Conservation (phyloP, 1,140 invertebrate genomes). For the Brachionus calyciflorus region DNA sequence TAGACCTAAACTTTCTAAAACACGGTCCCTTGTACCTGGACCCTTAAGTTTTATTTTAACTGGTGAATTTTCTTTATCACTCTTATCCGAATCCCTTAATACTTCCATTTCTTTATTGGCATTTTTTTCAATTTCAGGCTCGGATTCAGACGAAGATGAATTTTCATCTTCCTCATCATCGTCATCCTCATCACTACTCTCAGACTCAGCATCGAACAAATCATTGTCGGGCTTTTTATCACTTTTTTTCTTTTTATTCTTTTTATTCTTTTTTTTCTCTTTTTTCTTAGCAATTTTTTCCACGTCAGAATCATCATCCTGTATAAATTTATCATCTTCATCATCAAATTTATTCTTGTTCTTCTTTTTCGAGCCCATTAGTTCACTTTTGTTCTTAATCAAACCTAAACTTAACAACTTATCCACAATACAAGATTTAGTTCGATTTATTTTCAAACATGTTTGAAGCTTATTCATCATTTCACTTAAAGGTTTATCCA, state of each 20-base stretch:
- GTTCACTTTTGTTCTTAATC: slow-evolving; percentile 16
- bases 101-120: background rate
- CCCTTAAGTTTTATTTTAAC: background rate
- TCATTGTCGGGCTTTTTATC: background rate
- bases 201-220: slow-evolving; percentile 30
- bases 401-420: slow-evolving; percentile 23
- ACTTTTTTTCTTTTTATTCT: slow-evolving; percentile 16
- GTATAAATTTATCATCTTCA: background rate
- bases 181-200: background rate
- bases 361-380: background rate
- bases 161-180: background rate
- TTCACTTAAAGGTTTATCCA: slow-evolving; percentile 21
- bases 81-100: background rate
- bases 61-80: background rate
- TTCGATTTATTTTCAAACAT: slow-evolving; percentile 42
- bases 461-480: slow-evolving; percentile 9
- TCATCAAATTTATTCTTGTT: background rate
- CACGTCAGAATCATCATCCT: background rate
- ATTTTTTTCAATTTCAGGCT: slow-evolving; percentile 12
- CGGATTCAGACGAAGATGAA: slow-evolving; percentile 1
- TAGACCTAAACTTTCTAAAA: slow-evolving; percentile 23
- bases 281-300: background rate
- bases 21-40: background rate
- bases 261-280: slow-evolving; percentile 2
- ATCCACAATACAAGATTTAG: slow-evolving; percentile 18